Evolutionary conservation across 2,888 invertebrate species (phyloP).

Genomic region (Drosophila mimetica): DNA sequence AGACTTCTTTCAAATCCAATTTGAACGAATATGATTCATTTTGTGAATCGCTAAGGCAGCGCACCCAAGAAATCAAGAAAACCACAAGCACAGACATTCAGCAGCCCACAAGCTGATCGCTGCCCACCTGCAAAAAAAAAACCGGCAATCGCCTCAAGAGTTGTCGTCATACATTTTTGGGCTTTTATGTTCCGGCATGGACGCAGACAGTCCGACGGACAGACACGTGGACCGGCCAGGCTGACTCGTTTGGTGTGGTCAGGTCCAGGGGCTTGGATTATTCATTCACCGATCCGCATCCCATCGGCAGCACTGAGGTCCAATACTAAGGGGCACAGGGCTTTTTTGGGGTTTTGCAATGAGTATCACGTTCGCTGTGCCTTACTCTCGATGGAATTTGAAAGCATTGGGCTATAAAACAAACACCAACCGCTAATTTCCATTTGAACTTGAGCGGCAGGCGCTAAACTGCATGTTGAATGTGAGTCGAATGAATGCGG

Average conservation of each 20-base stretch:
- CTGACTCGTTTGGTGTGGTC: slow-evolving; percentile 38
- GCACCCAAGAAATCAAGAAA: slow-evolving; percentile 29
- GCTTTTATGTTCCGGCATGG: slow-evolving; percentile 74
- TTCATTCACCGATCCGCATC: slow-evolving; percentile 66
- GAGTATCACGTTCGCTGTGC: slow-evolving; percentile 63
- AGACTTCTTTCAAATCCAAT: neutral
- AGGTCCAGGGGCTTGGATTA: slow-evolving; percentile 43
- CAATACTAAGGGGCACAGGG: slow-evolving; percentile 9
- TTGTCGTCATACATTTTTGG: slow-evolving; percentile 72
- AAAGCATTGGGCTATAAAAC: slow-evolving; percentile 52
- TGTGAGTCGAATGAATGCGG: slow-evolving; percentile 43
- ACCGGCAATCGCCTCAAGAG: slow-evolving; percentile 42
- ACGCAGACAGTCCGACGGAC: slow-evolving; percentile 28
- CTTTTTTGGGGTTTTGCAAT: slow-evolving; percentile 51
- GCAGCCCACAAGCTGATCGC: slow-evolving; percentile 33
- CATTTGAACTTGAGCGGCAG: slow-evolving; percentile 69
- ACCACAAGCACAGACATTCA: slow-evolving; percentile 17
- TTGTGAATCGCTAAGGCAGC: slow-evolving; percentile 24
- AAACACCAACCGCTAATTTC: slow-evolving; percentile 54
- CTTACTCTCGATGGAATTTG: slow-evolving; percentile 36
- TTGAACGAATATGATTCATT: slow-evolving; percentile 16
- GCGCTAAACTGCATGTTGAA: slow-evolving; percentile 70
- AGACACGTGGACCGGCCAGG: slow-evolving; percentile 52
- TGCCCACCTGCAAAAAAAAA: slow-evolving; percentile 65
- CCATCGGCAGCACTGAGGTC: too few relatives aligned